Evolutionary conservation across 2,888 invertebrate genomes (phyloP), one percentile per base, ranked within the genome.

Genomic region (Spodoptera picta): DNA sequence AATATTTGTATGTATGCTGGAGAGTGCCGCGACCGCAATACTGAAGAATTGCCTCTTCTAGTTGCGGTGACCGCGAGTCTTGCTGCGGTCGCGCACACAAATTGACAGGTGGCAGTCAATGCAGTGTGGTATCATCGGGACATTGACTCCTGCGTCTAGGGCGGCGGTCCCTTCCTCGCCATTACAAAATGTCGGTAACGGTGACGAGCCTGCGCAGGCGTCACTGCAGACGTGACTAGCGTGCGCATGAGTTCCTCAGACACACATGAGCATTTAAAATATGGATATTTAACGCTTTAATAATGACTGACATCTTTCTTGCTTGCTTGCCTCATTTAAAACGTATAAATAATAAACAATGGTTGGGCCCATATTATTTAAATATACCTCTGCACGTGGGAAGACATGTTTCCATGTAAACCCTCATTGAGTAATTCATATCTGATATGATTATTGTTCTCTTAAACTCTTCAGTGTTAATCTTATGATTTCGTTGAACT

Each of bases 111-210:
- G 23, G 46, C 55, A 50, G 67, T 49, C 43, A 60, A 47, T 59
- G 61, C 64, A 67, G 27, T 43, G 46, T 46, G 42, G 41, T 54
- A 56, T 72, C 60, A 69, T 65, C 73, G 69, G 91, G 87, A 80
- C 92, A 85, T 87, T 92, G 92, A 92, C 92, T 83, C 84, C 75
- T 70, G 69, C 67, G 87, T 87, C 84, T 90, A 91, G 88, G 87
- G 87, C 88, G 80, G 71, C 82, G 42, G 47, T 89, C 88, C 87
- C 87, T 87, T 83, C 69, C 73, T 74, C 61, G 76, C 80, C 86
- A 83, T 92, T 90, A 92, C 92, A 89, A 91, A 90, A 91, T 87
- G 90, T 89, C 84, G 84, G 88, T 92, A 92, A 91, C 92, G 90
- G 93, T 89, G 89, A 84, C 86, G 78, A 61, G 58, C 72, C 54